These are phyloP conservation scores for Anolis sagrei DNA, from an alignment of 2,113 vertebrate species.

Conservation along the genomic window DNA sequence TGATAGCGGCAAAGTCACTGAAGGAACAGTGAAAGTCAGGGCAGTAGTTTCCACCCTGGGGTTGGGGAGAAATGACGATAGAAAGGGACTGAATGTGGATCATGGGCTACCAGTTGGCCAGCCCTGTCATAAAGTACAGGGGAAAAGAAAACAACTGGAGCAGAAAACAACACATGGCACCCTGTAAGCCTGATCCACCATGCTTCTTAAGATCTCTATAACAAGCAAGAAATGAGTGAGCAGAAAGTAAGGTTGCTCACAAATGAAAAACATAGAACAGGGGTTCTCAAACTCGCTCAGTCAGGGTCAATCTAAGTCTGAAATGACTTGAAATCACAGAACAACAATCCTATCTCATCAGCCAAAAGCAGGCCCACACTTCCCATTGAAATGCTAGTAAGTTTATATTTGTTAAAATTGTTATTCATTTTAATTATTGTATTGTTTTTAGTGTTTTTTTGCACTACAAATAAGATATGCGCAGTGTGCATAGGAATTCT, in stretches of 20 bases:
- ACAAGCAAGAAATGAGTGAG: constrained; percentile 21
- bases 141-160: background rate
- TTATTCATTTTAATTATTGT: no score
- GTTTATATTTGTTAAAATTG: no score
- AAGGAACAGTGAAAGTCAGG: background rate
- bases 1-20: background rate
- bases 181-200: fast-evolving
- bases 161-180: fast-evolving
- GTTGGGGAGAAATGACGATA: background rate
- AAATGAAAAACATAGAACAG: no score
- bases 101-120: background rate
- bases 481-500: no score
- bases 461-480: no score
- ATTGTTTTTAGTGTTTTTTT: no score
- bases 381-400: no score
- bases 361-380: no score
- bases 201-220: background rate
- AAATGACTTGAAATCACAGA: no score
- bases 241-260: constrained; percentile 33
- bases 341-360: no score
- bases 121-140: background rate
- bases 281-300: no score
- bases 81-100: background rate
- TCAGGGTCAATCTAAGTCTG: no score
- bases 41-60: background rate